phyloP scores from a whole-genome alignment of 1,140 invertebrate genomes.

The Megalonaias nervosa region DNA sequence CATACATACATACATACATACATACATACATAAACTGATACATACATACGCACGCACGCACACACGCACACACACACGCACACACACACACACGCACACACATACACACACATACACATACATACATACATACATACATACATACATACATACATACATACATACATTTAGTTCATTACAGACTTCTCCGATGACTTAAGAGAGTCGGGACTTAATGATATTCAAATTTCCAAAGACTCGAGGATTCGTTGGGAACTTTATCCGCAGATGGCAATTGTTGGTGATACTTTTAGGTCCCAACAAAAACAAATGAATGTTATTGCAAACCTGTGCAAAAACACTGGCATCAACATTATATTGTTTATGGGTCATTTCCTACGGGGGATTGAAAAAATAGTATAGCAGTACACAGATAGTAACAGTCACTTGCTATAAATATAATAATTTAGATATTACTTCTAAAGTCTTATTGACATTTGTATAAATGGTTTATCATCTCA shows the following conservation, averaged over 20 bases:
- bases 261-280: background rate
- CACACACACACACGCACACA: background rate
- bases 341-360: no score
- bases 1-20: no score
- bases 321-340: background rate
- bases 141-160: slow-evolving; percentile 5
- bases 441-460: no score
- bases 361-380: no score
- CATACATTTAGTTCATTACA: background rate
- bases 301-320: background rate
- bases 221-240: background rate
- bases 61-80: slow-evolving; percentile 1
- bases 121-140: slow-evolving; percentile 5
- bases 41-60: background rate
- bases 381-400: no score
- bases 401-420: no score
- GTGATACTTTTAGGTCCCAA: background rate
- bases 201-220: background rate
- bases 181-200: background rate
- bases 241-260: background rate
- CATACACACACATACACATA: background rate
- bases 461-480: no score
- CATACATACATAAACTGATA: no score
- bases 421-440: no score
- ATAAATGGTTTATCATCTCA: no score